phyloP scores from a whole-genome alignment of 2,113 vertebrate genomes.

The Paraplagusia blochii region DNA sequence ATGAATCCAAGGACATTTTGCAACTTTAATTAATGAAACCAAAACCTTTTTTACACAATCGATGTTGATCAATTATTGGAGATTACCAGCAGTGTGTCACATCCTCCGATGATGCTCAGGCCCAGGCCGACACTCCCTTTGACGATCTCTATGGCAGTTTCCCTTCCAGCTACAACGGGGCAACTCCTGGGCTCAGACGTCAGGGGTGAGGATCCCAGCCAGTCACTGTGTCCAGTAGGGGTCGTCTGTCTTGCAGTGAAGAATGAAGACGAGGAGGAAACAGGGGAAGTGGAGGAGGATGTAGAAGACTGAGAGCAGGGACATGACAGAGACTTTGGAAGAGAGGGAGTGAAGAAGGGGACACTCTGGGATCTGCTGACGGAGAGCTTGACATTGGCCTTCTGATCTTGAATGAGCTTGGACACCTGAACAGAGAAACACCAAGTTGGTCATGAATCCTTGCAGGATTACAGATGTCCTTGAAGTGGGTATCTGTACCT shows the following conservation, averaged over 20 bases:
- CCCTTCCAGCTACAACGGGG: constrained; percentile 85
- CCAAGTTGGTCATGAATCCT: constrained; percentile 43
- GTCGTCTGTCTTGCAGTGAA: constrained; percentile 16
- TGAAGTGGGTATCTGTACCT: constrained; percentile 72
- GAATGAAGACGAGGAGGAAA: constrained; percentile 25
- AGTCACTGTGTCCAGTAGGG: constrained; percentile 66
- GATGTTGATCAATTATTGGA: neutral
- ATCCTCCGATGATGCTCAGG: constrained; percentile 92
- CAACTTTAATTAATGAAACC: no score
- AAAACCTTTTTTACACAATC: neutral
- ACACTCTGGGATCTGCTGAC: constrained; percentile 57
- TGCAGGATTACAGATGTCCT: constrained; percentile 40
- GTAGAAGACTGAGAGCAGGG: constrained; percentile 20
- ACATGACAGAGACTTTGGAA: constrained; percentile 6
- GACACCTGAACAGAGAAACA: constrained; percentile 77
- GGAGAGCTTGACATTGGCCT: constrained; percentile 77
- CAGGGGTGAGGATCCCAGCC: constrained; percentile 72
- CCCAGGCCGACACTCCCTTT: constrained; percentile 89
- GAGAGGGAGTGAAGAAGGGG: constrained; percentile 17
- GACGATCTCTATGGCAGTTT: constrained; percentile 88
- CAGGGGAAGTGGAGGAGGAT: constrained; percentile 14
- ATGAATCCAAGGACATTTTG: no score
- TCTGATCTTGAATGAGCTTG: constrained; percentile 79
- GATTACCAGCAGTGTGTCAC: constrained; percentile 87
- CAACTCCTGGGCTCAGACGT: constrained; percentile 80